These are phyloP conservation scores for Cataglyphis altisquamis DNA, from an alignment of 2,888 invertebrate species.

Conservation along the genomic window DNA sequence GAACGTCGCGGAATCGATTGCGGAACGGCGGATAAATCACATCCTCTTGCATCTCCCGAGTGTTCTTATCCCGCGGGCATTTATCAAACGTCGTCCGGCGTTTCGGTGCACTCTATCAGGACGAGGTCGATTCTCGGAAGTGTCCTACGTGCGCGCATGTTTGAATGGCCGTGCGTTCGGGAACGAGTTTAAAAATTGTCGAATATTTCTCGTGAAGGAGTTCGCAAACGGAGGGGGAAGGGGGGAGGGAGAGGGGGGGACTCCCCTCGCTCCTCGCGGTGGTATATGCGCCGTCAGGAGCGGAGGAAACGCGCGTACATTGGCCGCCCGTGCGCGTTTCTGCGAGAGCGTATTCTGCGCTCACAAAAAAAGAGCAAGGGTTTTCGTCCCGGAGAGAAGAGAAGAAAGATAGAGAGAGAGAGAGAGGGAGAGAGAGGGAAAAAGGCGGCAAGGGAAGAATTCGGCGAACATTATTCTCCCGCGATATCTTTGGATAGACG, in stretches of 20 bases:
- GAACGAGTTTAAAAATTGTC: conserved; percentile 85
- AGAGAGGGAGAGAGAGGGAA: conserved; percentile 52
- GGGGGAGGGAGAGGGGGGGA: conserved; percentile 54
- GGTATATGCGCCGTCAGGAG: conserved; percentile 42
- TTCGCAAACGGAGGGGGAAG: conserved; percentile 41
- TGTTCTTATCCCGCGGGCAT: conserved; percentile 48
- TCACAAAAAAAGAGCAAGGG: conserved; percentile 64
- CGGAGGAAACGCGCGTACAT: conserved; percentile 50
- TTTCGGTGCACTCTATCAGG: conserved; percentile 62
- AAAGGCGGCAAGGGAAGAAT: conserved; percentile 53
- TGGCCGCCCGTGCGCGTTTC: conserved; percentile 56
- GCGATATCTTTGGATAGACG: conserved; percentile 45
- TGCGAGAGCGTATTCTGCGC: conserved; percentile 65
- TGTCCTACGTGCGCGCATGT: conserved; percentile 75
- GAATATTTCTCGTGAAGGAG: conserved; percentile 81
- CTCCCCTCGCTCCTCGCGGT: conserved; percentile 40
- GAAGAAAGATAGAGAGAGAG: conserved; percentile 1
- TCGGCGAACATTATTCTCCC: conserved; percentile 69
- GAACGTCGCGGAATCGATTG: not conserved
- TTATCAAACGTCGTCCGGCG: conserved; percentile 40
- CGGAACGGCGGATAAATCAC: conserved; percentile 12
- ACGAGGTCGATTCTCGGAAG: conserved; percentile 79
- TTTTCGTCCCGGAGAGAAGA: conserved; percentile 42
- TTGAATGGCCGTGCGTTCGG: conserved; percentile 79
- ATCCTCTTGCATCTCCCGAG: not conserved